A percentile compares a stretch with the other conserved stretches of the same genome.
Conservation (phyloP, 2,888 invertebrate species). For the Candidula unifasciata region DNA sequence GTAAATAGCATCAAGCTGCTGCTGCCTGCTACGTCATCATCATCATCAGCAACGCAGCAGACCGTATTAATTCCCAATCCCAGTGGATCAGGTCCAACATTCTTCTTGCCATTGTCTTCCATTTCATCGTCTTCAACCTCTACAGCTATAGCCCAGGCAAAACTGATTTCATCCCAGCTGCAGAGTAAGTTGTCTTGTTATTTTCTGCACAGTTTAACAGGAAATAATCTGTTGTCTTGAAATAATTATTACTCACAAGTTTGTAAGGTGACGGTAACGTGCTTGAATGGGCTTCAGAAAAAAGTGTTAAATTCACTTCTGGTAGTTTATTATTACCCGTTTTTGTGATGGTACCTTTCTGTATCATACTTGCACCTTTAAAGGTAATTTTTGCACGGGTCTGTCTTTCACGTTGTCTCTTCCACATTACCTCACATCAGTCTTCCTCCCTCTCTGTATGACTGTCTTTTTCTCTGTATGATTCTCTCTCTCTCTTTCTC, state of each 20-base stretch:
- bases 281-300: no score
- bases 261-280: neutral
- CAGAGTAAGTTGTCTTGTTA: constrained; percentile 43
- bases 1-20: constrained; percentile 51
- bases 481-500: no score
- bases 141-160: constrained; percentile 49
- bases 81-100: constrained; percentile 47
- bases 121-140: constrained; percentile 46
- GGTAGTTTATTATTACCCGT: no score
- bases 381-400: no score
- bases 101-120: constrained; percentile 49
- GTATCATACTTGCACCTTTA: no score
- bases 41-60: constrained; percentile 43
- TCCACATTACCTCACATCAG: no score
- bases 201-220: neutral
- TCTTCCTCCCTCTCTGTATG: no score
- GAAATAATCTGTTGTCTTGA: neutral
- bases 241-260: neutral
- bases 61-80: constrained; percentile 50
- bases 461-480: no score
- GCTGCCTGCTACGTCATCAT: constrained; percentile 40
- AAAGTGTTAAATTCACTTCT: no score
- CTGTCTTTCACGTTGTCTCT: no score
- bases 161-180: constrained; percentile 51
- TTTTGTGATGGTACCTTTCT: no score